These are phyloP conservation scores for Diploptera punctata DNA, from an alignment of 2,888 invertebrate species.

Conservation along the genomic window DNA sequence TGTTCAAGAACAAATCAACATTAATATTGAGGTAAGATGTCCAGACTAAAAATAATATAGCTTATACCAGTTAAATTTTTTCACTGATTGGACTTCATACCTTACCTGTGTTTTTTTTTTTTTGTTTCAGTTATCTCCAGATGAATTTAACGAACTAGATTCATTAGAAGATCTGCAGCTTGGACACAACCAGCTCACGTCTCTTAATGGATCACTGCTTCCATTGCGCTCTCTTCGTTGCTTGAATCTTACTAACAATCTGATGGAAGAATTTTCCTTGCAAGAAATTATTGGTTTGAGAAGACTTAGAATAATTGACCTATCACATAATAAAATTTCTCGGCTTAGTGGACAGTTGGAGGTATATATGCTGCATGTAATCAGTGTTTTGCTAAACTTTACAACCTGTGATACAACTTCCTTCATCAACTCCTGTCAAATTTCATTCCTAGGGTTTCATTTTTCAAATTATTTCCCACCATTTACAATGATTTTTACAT, in stretches of 20 bases:
- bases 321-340: conserved; percentile 77
- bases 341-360: conserved; percentile 70
- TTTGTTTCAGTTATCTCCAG: conserved; percentile 66
- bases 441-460: no score
- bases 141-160: conserved; percentile 77
- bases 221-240: conserved; percentile 70
- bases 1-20: no score
- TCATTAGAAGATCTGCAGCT: conserved; percentile 73
- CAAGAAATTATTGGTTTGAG: conserved; percentile 77
- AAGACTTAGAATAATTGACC: conserved; percentile 72
- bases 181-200: conserved; percentile 73
- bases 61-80: no score
- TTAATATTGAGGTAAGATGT: no score
- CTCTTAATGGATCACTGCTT: conserved; percentile 74
- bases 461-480: no score
- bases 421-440: no score
- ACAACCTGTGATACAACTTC: no score
- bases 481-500: no score
- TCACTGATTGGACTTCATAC: no score
- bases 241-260: conserved; percentile 79
- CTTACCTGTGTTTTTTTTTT: background rate
- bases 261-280: conserved; percentile 77
- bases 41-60: no score
- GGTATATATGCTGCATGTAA: no score
- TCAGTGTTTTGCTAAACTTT: no score